Conservation (phyloP, 2,113 vertebrate genomes). For the Laticauda colubrina region DNA sequence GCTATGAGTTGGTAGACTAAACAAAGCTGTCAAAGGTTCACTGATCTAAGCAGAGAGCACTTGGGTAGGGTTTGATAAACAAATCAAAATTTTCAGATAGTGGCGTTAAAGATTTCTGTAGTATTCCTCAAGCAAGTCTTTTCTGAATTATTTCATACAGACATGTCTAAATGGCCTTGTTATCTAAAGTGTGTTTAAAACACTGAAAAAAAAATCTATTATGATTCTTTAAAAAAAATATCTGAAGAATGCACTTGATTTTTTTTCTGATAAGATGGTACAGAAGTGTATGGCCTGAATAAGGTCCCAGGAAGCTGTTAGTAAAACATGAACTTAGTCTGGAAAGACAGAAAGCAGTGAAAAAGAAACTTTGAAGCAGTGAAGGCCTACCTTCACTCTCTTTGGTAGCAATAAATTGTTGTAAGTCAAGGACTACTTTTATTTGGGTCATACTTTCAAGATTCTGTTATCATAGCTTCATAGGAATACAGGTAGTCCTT, state of each 20-base stretch:
- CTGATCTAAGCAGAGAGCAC: background rate
- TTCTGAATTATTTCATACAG: slow-evolving; percentile 34
- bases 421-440: too few relatives aligned
- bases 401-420: background rate
- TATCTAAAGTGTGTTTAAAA: slow-evolving; percentile 19
- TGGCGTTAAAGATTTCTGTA: background rate
- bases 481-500: background rate
- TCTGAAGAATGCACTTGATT: background rate
- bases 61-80: slow-evolving; percentile 11
- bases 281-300: background rate
- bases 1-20: slow-evolving; percentile 16
- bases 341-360: background rate
- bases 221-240: background rate
- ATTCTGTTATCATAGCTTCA: background rate
- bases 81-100: slow-evolving; percentile 42
- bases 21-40: background rate
- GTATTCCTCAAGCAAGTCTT: slow-evolving; percentile 34
- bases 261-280: background rate
- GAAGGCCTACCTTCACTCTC: background rate
- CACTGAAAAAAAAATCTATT: background rate
- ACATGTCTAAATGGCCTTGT: slow-evolving; percentile 7
- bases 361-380: background rate
- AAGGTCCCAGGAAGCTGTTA: background rate
- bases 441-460: background rate
- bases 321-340: background rate